Percentiles rank a stretch among this genome's conserved stretches.
Evolutionary conservation across 2,888 invertebrate genomes (phyloP).

Genomic region (Aporophyla nigra): DNA sequence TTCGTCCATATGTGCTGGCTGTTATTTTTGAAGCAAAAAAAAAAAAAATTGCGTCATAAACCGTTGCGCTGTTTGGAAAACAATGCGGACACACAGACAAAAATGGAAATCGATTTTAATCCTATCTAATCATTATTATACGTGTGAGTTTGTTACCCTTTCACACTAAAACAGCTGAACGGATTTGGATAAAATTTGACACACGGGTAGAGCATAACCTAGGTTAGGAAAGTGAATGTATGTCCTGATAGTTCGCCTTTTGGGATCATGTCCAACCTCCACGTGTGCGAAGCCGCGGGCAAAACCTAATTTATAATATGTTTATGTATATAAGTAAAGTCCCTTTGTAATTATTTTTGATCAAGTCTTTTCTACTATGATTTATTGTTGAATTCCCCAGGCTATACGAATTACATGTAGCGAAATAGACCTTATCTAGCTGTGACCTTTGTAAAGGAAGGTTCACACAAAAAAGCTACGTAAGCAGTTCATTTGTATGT

Average conservation of each 20-base stretch:
- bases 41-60: not conserved
- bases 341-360: not conserved
- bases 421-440: conserved; percentile 7
- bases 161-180: too few species aligned
- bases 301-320: too few species aligned
- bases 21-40: not conserved
- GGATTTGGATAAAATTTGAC: too few species aligned
- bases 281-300: too few species aligned
- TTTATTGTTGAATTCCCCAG: not conserved
- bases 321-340: not conserved
- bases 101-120: not conserved
- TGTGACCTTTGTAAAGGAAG: conserved; percentile 1
- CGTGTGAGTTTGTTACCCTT: too few species aligned
- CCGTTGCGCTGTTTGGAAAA: too few species aligned
- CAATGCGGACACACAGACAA: not conserved
- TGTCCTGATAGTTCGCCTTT: too few species aligned
- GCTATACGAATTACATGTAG: not conserved
- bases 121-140: too few species aligned
- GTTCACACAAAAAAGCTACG: conserved; percentile 21
- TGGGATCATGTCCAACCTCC: too few species aligned
- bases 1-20: not conserved
- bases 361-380: not conserved
- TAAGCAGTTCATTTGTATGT: conserved; percentile 51
- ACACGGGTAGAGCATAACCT: too few species aligned
- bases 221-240: too few species aligned